Base-by-base conservation (phyloP, 2,113 vertebrate genomes). In the Tetrao urogallus region DNA sequence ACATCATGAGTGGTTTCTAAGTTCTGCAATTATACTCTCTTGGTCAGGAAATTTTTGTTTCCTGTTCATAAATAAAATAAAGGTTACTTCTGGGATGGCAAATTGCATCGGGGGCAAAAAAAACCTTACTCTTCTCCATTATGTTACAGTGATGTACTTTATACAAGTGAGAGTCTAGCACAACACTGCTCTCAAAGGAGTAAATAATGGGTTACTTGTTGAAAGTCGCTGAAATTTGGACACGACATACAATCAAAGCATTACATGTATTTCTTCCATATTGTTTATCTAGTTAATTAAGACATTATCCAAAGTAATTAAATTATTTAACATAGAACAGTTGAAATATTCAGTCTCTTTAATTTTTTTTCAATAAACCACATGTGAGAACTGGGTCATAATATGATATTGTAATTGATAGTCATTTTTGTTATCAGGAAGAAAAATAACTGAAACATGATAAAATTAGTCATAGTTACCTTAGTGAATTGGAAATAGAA, bases 241-340 rank as follows among this genome's bases (percentile, higher is more conserved):
- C 63, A 47, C 47, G 58, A n/a, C 36, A 48, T 69, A 27, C 11
- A 66, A 65, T 82, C 25, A 28, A 82, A 82, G 10, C 2, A 5
- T 54, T 27, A 8, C 11, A 82, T 61, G 24, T 25, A 38, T 84
- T 95, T 86, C 5, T 83, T 88, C 54, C 67, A 1, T 61, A 43
- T 72, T 86, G 47, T 75, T 96, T 92, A 50, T 92, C 63, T 76
- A 85, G 30, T 79, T 89, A 89, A 73, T 94, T 84, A 85, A 82
- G 27, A 11, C 27, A 38, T 85, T 94, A 87, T 65, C 48, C 48
- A 66, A 92, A 76, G 16, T 45, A 34, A 78, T 94, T 82, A 89
- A 94, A 81, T 79, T 92, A 69, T 90, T 94, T 88, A 87, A 75
- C 40, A 19, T 89, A 65, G 65, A 94, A 76, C 28, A 69, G 27